phyloP scores from a whole-genome alignment of 2,888 invertebrate genomes.

The Leucoma salicis region DNA sequence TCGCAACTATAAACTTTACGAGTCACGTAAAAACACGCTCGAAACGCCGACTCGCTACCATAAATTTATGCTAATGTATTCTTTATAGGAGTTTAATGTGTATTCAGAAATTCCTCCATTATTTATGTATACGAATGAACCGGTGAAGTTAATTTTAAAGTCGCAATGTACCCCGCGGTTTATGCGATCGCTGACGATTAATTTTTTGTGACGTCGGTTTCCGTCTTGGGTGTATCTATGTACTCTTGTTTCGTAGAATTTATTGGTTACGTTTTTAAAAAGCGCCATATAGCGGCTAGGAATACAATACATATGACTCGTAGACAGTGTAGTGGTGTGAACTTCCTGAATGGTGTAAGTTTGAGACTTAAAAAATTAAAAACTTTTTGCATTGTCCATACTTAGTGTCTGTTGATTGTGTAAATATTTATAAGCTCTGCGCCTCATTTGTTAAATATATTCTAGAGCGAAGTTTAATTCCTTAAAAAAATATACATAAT shows the following conservation, averaged over 20 bases:
- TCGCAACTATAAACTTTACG: conserved; percentile 82
- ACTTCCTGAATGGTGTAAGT: no score
- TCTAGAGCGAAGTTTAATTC: no score
- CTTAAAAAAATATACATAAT: no score
- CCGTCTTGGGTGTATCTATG: conserved; percentile 51
- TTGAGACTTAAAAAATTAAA: no score
- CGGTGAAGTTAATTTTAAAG: conserved; percentile 82
- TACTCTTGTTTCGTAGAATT: conserved; percentile 52
- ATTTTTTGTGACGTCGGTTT: conserved; percentile 57
- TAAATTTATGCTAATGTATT: conserved; percentile 83
- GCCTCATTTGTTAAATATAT: no score
- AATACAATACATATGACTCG: no score
- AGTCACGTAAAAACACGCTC: conserved; percentile 82
- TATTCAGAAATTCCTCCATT: conserved; percentile 81
- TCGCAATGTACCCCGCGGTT: conserved; percentile 64
- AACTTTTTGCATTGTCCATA: no score
- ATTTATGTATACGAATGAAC: conserved; percentile 82
- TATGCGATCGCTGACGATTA: conserved; percentile 63
- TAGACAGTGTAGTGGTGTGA: no score
- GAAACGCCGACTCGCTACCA: conserved; percentile 79
- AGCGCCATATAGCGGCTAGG: conserved; percentile 33
- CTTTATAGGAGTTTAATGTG: conserved; percentile 83
- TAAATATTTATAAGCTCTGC: no score
- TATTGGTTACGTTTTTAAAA: conserved; percentile 48
- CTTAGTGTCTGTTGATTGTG: no score